phyloP scores from a whole-genome alignment of 1,140 invertebrate genomes.

The Rhyacophila brunnea region DNA sequence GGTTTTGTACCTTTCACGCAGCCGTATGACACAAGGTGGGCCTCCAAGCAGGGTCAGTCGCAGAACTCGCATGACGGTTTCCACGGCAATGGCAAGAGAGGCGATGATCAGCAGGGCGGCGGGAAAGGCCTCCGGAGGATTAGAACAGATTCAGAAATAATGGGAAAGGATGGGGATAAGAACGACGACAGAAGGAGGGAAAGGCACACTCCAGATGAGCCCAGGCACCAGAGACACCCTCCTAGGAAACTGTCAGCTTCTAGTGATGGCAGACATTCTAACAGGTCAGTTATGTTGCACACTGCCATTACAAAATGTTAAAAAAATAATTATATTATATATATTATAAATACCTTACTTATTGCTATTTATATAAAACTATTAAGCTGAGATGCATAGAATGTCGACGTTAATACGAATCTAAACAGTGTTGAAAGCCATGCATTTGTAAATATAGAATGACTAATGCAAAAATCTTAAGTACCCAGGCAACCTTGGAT shows the following conservation, averaged over 20 bases:
- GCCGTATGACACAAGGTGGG: conserved; percentile 50
- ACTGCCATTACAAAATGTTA: too few relatives aligned
- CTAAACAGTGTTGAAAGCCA: too few relatives aligned
- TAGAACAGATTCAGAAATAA: conserved; percentile 32
- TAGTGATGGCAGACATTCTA: conserved; percentile 30
- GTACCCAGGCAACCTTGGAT: too few relatives aligned
- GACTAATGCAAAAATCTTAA: too few relatives aligned
- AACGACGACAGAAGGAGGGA: conserved; percentile 35
- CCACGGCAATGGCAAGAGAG: conserved; percentile 19
- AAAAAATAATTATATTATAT: too few relatives aligned
- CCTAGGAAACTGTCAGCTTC: conserved; percentile 31
- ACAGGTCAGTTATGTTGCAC: conserved; percentile 16
- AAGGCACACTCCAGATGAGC: conserved; percentile 31
- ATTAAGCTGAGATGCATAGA: too few relatives aligned
- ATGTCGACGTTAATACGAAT: too few relatives aligned
- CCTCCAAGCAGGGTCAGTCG: conserved; percentile 18
- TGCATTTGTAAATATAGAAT: too few relatives aligned
- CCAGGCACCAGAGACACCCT: conserved; percentile 20
- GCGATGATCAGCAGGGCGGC: conserved; percentile 3
- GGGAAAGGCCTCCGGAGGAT: conserved; percentile 21
- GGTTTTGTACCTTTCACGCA: conserved; percentile 46
- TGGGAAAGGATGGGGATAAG: conserved; percentile 33
- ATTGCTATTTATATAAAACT: too few relatives aligned
- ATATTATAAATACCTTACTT: too few relatives aligned
- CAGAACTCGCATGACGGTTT: conserved; percentile 20